phyloP scores from a whole-genome alignment of 2,113 vertebrate genomes.

The Lutjanus erythropterus region DNA sequence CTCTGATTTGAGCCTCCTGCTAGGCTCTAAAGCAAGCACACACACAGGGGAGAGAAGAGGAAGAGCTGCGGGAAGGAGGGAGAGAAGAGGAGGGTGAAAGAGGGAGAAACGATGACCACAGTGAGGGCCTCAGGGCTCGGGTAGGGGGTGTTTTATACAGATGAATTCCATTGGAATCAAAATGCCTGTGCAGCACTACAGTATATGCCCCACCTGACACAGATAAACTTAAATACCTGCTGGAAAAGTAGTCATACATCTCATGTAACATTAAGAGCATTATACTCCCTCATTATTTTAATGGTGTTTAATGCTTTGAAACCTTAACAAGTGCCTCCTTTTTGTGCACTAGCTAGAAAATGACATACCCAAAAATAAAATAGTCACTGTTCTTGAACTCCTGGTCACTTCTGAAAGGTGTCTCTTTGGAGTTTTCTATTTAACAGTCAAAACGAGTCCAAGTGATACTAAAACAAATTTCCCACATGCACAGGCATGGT shows the following conservation, averaged over 20 bases:
- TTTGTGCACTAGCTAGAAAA: background rate
- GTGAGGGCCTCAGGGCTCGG: conserved; percentile 13
- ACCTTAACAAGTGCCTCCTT: background rate
- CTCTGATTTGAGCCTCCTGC: conserved; percentile 74
- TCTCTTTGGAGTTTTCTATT: background rate
- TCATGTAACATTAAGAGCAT: background rate
- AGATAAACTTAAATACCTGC: conserved; percentile 2
- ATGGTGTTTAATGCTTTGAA: background rate
- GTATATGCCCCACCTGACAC: background rate
- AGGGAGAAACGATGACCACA: conserved; percentile 38
- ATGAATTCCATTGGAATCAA: conserved; percentile 33
- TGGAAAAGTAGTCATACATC: background rate
- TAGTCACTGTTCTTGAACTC: background rate
- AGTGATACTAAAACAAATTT: background rate
- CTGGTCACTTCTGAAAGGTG: background rate
- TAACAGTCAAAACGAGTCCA: background rate
- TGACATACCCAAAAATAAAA: background rate
- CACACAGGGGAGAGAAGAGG: conserved; percentile 39
- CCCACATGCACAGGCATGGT: background rate
- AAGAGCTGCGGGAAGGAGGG: conserved; percentile 37
- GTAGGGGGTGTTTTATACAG: conserved; percentile 2
- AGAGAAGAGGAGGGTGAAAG: background rate
- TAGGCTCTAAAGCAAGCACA: conserved; percentile 56
- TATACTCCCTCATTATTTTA: background rate
- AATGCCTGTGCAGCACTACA: background rate